Conservation (phyloP, 1,140 invertebrate genomes). For the Lithobius niger region DNA sequence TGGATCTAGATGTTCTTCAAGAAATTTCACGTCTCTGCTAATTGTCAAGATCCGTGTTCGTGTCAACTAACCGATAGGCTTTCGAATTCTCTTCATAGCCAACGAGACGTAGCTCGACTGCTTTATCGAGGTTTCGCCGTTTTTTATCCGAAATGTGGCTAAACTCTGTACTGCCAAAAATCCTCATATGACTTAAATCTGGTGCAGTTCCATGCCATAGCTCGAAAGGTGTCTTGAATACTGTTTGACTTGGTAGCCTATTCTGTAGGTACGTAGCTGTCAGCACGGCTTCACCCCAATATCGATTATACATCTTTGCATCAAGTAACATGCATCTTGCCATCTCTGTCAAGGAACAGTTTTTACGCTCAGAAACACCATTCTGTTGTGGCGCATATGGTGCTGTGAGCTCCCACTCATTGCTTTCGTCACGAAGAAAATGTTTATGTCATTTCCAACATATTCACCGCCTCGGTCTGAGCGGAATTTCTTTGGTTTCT, state of each 20-base stretch:
- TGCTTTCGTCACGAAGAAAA: conserved; percentile 11
- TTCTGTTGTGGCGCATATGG: conserved; percentile 33
- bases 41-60: neutral
- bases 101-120: neutral
- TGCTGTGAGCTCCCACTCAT: conserved; percentile 20
- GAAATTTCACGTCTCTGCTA: neutral
- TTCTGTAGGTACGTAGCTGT: conserved; percentile 33
- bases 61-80: neutral
- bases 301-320: conserved; percentile 24
- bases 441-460: neutral
- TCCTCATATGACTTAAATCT: conserved; percentile 19
- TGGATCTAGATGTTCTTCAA: neutral
- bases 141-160: conserved; percentile 10
- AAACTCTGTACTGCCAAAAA: conserved; percentile 24
- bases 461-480: neutral
- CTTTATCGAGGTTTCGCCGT: neutral
- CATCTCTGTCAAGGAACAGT: conserved; percentile 30
- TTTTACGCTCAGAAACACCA: conserved; percentile 30
- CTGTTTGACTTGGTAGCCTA: conserved; percentile 26
- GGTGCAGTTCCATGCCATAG: conserved; percentile 28
- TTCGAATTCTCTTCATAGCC: neutral
- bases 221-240: conserved; percentile 30
- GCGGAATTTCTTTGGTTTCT: neutral
- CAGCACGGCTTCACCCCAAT: conserved; percentile 35
- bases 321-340: conserved; percentile 27